Evolutionary conservation across 1,140 invertebrate genomes (phyloP), one percentile per base, ranked within the genome.

Genomic region (Ladona fulva): DNA sequence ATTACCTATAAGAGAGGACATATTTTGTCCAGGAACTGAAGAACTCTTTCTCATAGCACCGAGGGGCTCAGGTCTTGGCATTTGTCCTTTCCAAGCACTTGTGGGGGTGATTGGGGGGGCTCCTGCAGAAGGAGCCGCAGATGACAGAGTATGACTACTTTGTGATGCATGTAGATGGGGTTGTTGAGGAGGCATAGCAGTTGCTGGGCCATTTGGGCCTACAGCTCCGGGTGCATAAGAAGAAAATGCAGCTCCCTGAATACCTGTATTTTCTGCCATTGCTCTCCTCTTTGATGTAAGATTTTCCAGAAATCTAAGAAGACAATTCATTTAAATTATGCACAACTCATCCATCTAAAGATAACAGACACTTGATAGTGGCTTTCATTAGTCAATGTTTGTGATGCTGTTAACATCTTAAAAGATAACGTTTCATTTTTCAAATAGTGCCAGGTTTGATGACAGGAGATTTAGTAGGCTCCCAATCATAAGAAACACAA

Each of bases 261-360:
- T 22, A 6, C 52, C 52, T 3, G 52, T 66, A 12, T 16, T 66
- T 22, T 93, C 91, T 8, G 92, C 92, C 24, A 90, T 87, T 81
- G 91, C 90, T 77, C 93, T 86, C 78, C 94, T 86, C 80, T 89
- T 91, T 81, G 91, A 91, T 19, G 90, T 90, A 74, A 95, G 85
- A 80, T 90, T 90, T 76, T 94, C 92, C 75, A 95, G 83, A 84
- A 95, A 95, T 82, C 86, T 87, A 8, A 37, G 8, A 37, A 37
- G 1, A 37, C 1, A 37, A 37, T 8, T 37, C 29, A 37, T 5
- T 37, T 1, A 37, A 37, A 37, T 1, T 37, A 37, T 37, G 3
- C 29, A 37, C 8, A 37, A 37, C 1, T n/a, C n/a, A n/a, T n/a
- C n/a, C n/a, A n/a, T n/a, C n/a, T n/a, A n/a, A n/a, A n/a, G n/a